Evolutionary conservation across 1,140 invertebrate genomes (phyloP), one percentile per base, ranked within the genome.

Genomic region (Nephila pilipes): DNA sequence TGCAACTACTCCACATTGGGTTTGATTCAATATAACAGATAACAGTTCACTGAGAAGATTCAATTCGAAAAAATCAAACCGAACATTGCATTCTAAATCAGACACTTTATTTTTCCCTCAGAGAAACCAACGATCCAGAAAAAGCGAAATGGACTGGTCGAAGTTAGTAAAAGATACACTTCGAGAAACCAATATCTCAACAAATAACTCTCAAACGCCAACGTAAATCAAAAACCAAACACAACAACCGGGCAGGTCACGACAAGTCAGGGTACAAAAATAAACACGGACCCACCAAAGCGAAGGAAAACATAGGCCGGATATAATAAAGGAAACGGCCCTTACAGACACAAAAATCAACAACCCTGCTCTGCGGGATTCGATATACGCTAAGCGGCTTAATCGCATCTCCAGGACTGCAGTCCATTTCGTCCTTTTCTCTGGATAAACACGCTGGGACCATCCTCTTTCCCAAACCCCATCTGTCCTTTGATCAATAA

Each of bases 401-500:
- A 75, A 75, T 75, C 69, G 69, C 69, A 75, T 75, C 69, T 65
- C 63, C 63, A 65, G 25, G 63, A 65, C 63, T 75, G 69, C 69
- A 75, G 69, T 75, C 69, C 69, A 75, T 75, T 36, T 75, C 69
- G 69, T 75, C 69, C 69, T 75, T 75, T 75, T 75, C 65, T 75
- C 69, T 36, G 69, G 65, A 75, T 75, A 75, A 75, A 75, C 69
- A 75, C 29, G 29, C 14, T 29, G 29, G 63, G 63, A 65, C 63
- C 63, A 65, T 25, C 63, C 63, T n/a, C 63, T 12, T n/a, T 46
- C 46, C 69, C 25, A 5, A 5, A 29, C 69, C 69, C 29, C 69
- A 75, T 75, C 69, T 25, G 63, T 65, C 63, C 25, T n/a, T 14
- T 75, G 69, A 75, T 75, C 69, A 75, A 75, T 75, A 75, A 75